Evolutionary conservation across 1,140 invertebrate genomes (phyloP).

Genomic region (Stegodyphus dumicola): DNA sequence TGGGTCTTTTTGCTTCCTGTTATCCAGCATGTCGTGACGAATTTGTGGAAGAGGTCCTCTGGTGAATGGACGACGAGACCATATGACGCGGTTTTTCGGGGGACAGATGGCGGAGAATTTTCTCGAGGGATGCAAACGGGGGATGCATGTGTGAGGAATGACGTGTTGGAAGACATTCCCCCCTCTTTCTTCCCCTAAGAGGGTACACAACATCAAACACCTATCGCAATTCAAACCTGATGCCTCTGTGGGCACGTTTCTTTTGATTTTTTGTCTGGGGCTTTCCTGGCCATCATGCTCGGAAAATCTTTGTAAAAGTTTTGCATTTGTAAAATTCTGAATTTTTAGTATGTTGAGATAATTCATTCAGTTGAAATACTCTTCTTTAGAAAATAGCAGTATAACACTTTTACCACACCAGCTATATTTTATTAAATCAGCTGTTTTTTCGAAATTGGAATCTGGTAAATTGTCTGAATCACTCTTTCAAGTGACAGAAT

Average conservation of each 20-base stretch:
- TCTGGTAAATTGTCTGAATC: too few relatives aligned
- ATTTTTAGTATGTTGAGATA: background rate
- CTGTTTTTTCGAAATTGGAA: too few relatives aligned
- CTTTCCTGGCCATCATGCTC: slow-evolving; percentile 7
- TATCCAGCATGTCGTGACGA: slow-evolving; percentile 54
- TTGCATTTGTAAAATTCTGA: background rate
- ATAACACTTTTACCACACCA: too few relatives aligned
- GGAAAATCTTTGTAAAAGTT: background rate
- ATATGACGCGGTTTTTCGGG: slow-evolving; percentile 42
- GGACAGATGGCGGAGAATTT: slow-evolving; percentile 26
- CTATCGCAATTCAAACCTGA: slow-evolving; percentile 12
- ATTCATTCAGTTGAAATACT: too few relatives aligned
- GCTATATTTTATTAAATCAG: too few relatives aligned
- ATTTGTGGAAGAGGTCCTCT: slow-evolving; percentile 30
- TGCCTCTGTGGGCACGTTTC: slow-evolving; percentile 4
- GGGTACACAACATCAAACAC: slow-evolving; percentile 12
- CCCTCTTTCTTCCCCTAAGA: slow-evolving; percentile 13
- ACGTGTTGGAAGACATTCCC: slow-evolving; percentile 46
- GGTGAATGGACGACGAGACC: slow-evolving; percentile 37
- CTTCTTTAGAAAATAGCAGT: too few relatives aligned
- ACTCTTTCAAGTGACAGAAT: too few relatives aligned
- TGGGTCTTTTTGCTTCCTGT: slow-evolving; percentile 35
- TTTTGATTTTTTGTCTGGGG: slow-evolving; percentile 12
- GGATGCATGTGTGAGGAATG: slow-evolving; percentile 36
- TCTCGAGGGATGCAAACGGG: slow-evolving; percentile 19